Percentiles rank a stretch among this genome's conserved stretches.
Conservation (phyloP, 2,113 vertebrate species). For the Oncorhynchus tshawytscha region DNA sequence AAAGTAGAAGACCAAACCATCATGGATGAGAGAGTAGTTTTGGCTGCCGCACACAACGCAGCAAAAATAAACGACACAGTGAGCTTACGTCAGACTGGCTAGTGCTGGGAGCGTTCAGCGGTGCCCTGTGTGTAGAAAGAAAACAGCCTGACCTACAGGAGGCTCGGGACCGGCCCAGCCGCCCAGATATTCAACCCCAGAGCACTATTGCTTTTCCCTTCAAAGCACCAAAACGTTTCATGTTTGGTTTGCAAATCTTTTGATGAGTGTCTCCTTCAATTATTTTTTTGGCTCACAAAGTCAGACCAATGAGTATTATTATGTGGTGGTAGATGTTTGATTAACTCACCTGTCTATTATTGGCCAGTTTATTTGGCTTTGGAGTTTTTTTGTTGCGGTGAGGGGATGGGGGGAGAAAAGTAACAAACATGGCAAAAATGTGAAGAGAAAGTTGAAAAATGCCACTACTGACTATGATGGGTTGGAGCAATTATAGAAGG, state of each 20-base stretch:
- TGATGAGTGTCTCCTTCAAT: constrained; percentile 47
- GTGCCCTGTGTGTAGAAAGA: constrained; percentile 69
- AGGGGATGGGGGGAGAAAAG: constrained; percentile 45
- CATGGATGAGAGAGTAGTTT: constrained; percentile 48
- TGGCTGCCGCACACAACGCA: constrained; percentile 64
- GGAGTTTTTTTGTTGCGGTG: constrained; percentile 37
- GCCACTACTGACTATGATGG: constrained; percentile 51
- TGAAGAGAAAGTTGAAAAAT: constrained; percentile 28
- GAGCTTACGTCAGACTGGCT: constrained; percentile 55
- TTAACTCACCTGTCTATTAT: constrained; percentile 35
- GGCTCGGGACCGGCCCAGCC: constrained; percentile 30
- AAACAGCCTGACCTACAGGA: constrained; percentile 68
- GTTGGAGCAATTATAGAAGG: constrained; percentile 59
- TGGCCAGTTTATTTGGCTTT: background rate
- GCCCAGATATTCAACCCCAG: constrained; percentile 46
- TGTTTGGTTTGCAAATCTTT: constrained; percentile 55
- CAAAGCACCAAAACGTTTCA: constrained; percentile 50
- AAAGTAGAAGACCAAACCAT: constrained; percentile 20
- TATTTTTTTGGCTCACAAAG: background rate
- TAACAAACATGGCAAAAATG: no score
- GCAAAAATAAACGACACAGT: constrained; percentile 72
- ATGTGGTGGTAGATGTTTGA: background rate
- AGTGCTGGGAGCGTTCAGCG: constrained; percentile 33
- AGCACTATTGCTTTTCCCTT: constrained; percentile 68
- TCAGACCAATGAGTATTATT: constrained; percentile 30